Evolutionary conservation across 2,888 invertebrate genomes (phyloP).

Genomic region (Tortrix viridana): DNA sequence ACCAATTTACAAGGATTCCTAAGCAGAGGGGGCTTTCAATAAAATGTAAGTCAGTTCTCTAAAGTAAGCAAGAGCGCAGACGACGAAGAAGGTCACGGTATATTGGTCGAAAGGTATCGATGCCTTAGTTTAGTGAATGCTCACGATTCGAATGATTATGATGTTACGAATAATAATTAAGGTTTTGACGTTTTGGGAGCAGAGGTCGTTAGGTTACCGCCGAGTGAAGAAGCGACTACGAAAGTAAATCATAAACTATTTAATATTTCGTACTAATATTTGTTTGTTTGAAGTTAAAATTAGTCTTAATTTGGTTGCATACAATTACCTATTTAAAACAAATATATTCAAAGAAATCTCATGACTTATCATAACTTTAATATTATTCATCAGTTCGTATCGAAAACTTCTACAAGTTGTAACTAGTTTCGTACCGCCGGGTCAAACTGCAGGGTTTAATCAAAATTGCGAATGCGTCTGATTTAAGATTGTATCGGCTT

Average conservation of each 20-base stretch:
- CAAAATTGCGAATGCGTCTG: slow-evolving; percentile 6
- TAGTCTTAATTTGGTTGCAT: background rate
- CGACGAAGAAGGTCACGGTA: slow-evolving; percentile 47
- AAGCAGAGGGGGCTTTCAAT: slow-evolving; percentile 12
- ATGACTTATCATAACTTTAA: background rate
- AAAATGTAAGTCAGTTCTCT: slow-evolving; percentile 12
- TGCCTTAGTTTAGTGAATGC: slow-evolving; percentile 72
- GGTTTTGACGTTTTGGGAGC: slow-evolving; percentile 74
- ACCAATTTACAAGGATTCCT: slow-evolving; percentile 67
- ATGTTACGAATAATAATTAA: slow-evolving; percentile 79
- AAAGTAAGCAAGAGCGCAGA: slow-evolving; percentile 2
- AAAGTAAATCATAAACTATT: slow-evolving; percentile 3
- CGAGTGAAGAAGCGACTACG: slow-evolving; percentile 32
- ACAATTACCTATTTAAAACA: background rate
- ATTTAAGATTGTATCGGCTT: background rate
- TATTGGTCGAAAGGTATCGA: slow-evolving; percentile 59
- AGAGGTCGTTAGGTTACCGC: slow-evolving; percentile 52
- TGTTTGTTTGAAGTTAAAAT: background rate
- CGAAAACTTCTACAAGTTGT: slow-evolving; percentile 6
- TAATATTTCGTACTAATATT: background rate
- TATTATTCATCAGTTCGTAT: slow-evolving; percentile 13
- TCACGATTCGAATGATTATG: slow-evolving; percentile 78
- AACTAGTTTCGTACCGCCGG: slow-evolving; percentile 16
- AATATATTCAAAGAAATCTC: no score
- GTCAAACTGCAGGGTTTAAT: slow-evolving; percentile 6